A percentile compares a stretch with the other conserved stretches of the same genome.
Evolutionary conservation across 1,140 invertebrate species (phyloP).

Genomic region (Gonioctena quinquepunctata): DNA sequence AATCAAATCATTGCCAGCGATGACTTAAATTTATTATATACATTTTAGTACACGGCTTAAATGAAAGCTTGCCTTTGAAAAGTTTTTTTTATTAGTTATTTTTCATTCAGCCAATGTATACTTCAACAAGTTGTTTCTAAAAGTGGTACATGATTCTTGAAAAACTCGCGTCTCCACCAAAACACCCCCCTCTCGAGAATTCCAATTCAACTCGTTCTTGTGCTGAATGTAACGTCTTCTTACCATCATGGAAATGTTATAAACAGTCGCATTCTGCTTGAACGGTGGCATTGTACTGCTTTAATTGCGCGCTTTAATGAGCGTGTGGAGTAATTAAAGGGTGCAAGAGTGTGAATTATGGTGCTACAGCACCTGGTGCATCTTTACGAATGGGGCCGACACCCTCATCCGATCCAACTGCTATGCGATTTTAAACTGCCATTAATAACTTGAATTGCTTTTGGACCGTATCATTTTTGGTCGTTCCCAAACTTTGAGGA

Average conservation of each 20-base stretch:
- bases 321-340: slow-evolving; percentile 36
- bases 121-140: too few species aligned
- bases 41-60: too few species aligned
- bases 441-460: background rate
- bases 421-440: background rate
- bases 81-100: too few species aligned
- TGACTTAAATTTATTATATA: too few species aligned
- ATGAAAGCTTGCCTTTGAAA: too few species aligned
- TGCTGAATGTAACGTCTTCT: background rate
- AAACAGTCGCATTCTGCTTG: background rate
- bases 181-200: background rate
- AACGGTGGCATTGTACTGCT: background rate
- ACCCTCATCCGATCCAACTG: background rate
- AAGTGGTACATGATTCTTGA: too few species aligned
- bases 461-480: too few species aligned
- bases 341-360: slow-evolving; percentile 29
- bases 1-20: too few species aligned
- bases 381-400: slow-evolving; percentile 16
- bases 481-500: too few species aligned
- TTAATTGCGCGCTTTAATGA: slow-evolving; percentile 20
- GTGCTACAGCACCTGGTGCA: slow-evolving; percentile 28
- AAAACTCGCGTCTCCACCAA: too few species aligned
- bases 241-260: background rate
- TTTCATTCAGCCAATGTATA: too few species aligned
- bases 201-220: background rate